phyloP scores from a whole-genome alignment of 2,888 invertebrate species.

The Timema cristinae region DNA sequence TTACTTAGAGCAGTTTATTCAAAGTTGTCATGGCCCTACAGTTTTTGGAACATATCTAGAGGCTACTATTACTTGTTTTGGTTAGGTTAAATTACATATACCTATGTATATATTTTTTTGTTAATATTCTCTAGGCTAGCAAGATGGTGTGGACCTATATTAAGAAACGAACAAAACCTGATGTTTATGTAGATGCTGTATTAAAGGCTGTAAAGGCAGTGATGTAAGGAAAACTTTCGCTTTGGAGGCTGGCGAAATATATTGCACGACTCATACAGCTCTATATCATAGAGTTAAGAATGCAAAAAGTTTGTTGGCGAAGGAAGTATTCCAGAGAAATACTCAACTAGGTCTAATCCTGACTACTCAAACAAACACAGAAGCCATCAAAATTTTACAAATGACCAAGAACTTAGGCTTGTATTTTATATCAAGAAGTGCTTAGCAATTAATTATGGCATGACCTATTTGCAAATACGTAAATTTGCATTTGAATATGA shows the following conservation, averaged over 20 bases:
- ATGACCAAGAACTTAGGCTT: no score
- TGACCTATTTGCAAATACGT: background rate
- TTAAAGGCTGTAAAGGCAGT: background rate
- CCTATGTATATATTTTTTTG: no score
- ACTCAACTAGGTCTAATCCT: no score
- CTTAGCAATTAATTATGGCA: background rate
- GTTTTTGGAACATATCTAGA: no score
- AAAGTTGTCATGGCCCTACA: no score
- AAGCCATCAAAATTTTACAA: background rate
- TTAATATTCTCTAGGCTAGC: no score
- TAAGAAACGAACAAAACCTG: background rate
- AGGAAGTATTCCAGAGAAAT: background rate
- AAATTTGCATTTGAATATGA: conserved; percentile 1
- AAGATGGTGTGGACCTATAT: background rate
- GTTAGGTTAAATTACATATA: no score
- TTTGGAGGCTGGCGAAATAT: background rate
- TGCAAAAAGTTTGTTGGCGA: conserved; percentile 25
- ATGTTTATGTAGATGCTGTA: background rate
- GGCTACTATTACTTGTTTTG: no score
- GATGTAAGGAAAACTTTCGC: background rate
- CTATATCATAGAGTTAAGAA: no score
- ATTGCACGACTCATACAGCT: background rate
- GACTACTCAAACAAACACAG: background rate
- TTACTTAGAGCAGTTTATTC: no score
- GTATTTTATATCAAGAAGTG: background rate